Evolutionary conservation across 2,113 vertebrate genomes (phyloP).

Genomic region (Rhynchomys soricoides): DNA sequence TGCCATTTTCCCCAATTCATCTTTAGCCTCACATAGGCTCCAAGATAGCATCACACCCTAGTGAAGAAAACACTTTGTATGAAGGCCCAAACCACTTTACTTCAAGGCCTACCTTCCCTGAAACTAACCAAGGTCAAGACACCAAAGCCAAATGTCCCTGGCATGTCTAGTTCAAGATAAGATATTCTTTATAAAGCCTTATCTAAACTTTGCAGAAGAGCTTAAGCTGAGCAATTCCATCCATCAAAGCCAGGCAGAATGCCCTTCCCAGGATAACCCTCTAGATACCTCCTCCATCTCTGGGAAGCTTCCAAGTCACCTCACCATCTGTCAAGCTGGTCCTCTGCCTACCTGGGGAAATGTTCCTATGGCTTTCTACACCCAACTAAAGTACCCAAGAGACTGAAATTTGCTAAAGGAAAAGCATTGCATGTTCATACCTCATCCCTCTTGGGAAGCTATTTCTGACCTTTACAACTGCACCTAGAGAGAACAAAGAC

Average conservation of each 20-base stretch:
- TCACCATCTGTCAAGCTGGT: slow-evolving; percentile 70
- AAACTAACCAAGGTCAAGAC: slow-evolving; percentile 36
- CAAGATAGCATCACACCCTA: background rate
- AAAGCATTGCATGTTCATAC: background rate
- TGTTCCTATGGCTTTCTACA: slow-evolving; percentile 21
- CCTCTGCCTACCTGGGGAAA: background rate
- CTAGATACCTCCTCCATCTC: slow-evolving; percentile 23
- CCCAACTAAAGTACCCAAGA: background rate
- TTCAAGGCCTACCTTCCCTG: background rate
- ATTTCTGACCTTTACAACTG: background rate
- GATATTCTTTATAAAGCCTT: background rate
- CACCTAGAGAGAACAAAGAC: background rate
- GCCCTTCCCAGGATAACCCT: background rate
- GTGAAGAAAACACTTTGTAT: background rate
- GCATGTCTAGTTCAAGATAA: background rate
- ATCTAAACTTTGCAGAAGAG: background rate
- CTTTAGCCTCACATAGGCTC: background rate
- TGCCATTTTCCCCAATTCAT: background rate
- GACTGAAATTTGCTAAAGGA: background rate
- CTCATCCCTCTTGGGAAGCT: slow-evolving; percentile 31
- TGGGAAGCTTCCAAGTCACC: slow-evolving; percentile 26
- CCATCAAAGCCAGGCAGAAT: background rate
- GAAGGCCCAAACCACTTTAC: background rate
- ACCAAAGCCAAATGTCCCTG: background rate
- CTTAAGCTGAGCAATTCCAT: background rate